These are phyloP conservation scores for Acanthosepion lycidas DNA, from an alignment of 2,888 invertebrate species.

Conservation along the genomic window DNA sequence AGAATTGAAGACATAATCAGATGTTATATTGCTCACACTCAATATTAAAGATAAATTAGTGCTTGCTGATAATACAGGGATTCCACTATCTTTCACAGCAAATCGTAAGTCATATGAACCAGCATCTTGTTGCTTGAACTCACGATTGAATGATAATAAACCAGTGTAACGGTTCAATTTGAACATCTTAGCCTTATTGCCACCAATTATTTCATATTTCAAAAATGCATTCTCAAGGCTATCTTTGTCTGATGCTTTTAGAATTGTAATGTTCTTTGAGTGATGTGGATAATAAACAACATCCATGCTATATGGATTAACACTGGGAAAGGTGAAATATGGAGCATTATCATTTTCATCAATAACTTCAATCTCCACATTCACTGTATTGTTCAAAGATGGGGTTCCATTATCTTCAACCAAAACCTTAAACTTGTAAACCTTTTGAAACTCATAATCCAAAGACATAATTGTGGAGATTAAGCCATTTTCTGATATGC, in stretches of 20 bases:
- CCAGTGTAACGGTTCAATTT: slow-evolving; percentile 9
- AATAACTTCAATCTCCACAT: neutral
- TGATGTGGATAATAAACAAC: neutral
- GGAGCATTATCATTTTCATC: neutral
- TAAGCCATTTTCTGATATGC: neutral
- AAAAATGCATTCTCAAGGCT: neutral
- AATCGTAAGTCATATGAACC: neutral
- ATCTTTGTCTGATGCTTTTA: slow-evolving; percentile 21
- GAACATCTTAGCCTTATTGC: neutral
- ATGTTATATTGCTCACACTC: neutral
- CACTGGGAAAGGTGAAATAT: slow-evolving; percentile 8
- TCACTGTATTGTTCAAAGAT: slow-evolving; percentile 11
- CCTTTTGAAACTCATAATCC: neutral
- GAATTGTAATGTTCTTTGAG: neutral
- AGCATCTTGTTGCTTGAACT: neutral
- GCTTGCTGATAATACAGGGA: neutral
- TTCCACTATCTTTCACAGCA: neutral
- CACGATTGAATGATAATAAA: slow-evolving; percentile 20
- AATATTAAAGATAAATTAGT: neutral
- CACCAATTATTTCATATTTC: neutral
- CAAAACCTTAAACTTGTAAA: neutral
- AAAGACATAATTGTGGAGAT: neutral
- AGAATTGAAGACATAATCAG: neutral
- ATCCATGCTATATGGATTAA: neutral
- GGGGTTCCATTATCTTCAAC: neutral